phyloP scores from a whole-genome alignment of 1,140 invertebrate genomes.

The Panagrolaimus sp. region DNA sequence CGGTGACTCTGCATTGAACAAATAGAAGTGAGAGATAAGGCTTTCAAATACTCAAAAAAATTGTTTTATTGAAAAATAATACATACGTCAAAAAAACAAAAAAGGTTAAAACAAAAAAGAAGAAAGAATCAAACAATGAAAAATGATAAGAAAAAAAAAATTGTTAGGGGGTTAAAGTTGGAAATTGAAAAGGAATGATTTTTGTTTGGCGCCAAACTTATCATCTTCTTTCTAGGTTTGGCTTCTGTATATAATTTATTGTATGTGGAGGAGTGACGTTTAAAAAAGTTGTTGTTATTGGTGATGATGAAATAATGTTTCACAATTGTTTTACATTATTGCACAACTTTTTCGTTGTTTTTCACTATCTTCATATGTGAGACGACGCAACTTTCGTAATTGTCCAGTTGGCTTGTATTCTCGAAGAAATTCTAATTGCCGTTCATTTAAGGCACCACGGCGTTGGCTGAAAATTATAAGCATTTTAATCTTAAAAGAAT shows the following conservation, averaged over 20 bases:
- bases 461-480: slow-evolving; percentile 72
- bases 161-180: neutral
- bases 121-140: too few species aligned
- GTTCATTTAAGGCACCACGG: slow-evolving; percentile 89
- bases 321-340: slow-evolving; percentile 37
- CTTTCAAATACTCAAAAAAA: too few species aligned
- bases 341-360: slow-evolving; percentile 31
- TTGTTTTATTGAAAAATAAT: too few species aligned
- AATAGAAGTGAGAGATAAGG: too few species aligned
- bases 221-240: neutral
- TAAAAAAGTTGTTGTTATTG: neutral
- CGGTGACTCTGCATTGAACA: too few species aligned
- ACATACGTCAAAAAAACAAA: too few species aligned
- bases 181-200: neutral
- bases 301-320: too few species aligned
- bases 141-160: neutral
- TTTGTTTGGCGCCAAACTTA: neutral
- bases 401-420: slow-evolving; percentile 68
- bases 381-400: slow-evolving; percentile 40
- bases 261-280: neutral
- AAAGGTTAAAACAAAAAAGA: too few species aligned
- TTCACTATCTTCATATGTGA: slow-evolving; percentile 3
- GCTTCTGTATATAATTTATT: neutral
- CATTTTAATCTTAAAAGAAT: slow-evolving; percentile 30
- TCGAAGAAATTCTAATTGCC: slow-evolving; percentile 86